These are phyloP conservation scores for Tokudaia tokunoshimensis DNA, from an alignment of 2,797 vertebrate species.

Conservation along the genomic window DNA sequence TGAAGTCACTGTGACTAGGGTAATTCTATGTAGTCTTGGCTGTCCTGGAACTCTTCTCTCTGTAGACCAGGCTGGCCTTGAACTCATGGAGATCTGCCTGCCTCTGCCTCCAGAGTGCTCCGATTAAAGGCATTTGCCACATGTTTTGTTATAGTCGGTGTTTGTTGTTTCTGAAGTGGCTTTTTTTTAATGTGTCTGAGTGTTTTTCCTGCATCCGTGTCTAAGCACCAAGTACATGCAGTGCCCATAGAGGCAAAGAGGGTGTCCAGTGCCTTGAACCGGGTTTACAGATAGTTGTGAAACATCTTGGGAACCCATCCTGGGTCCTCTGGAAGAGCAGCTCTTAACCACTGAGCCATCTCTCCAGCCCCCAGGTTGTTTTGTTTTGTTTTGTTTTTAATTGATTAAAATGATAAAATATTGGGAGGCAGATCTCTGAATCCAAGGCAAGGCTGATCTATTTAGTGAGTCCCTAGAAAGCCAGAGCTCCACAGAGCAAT, in stretches of 20 bases:
- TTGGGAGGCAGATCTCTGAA: neutral
- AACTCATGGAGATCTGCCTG: too few relatives aligned
- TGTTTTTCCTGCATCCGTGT: neutral
- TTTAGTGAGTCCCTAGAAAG: neutral
- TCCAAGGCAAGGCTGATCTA: neutral
- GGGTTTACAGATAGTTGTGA: neutral
- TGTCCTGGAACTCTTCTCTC: too few relatives aligned
- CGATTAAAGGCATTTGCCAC: too few relatives aligned
- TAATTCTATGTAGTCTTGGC: too few relatives aligned
- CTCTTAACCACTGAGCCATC: neutral
- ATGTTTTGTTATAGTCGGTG: neutral
- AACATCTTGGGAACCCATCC: too few relatives aligned
- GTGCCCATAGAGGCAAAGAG: neutral
- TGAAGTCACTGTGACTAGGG: neutral
- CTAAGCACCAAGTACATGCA: neutral
- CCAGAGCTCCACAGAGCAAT: neutral
- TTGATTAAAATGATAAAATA: neutral
- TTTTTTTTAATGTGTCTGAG: neutral
- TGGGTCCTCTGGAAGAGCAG: neutral
- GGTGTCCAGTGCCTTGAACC: neutral
- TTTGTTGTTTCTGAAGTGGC: neutral
- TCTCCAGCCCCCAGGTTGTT: neutral
- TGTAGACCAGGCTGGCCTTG: too few relatives aligned
- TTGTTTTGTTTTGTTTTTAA: neutral
- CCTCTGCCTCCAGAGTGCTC: too few relatives aligned